phyloP scores from a whole-genome alignment of 2,113 vertebrate species.

The Hydropotes inermis region DNA sequence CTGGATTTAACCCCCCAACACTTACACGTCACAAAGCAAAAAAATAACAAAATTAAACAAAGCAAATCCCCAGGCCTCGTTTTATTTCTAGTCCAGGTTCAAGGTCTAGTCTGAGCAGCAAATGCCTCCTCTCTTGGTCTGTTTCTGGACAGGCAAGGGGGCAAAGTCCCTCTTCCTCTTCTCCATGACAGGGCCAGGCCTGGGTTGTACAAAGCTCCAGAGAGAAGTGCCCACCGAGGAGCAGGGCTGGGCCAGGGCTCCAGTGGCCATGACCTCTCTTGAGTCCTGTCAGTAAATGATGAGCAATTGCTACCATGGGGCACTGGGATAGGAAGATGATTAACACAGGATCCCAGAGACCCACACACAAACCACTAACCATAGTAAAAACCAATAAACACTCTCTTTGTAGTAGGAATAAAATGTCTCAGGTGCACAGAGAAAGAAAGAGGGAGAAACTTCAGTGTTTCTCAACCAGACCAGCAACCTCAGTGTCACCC shows the following conservation, averaged over 20 bases:
- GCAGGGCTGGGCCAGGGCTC: not conserved
- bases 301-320: fast-evolving
- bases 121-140: not conserved
- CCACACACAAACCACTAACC: not conserved
- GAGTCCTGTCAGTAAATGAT: not conserved
- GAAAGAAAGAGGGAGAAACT: not conserved
- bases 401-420: not conserved
- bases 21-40: slow-evolving; percentile 1
- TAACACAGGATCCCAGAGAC: not conserved
- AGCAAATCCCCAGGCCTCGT: not conserved
- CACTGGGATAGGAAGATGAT: not conserved
- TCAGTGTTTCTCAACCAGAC: not conserved
- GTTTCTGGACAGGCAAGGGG: not conserved
- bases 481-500: not conserved
- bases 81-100: slow-evolving; percentile 27
- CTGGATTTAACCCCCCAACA: not conserved
- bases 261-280: not conserved
- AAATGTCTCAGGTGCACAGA: not conserved
- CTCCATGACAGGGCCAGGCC: not conserved
- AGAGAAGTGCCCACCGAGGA: not conserved
- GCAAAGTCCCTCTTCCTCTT: not conserved
- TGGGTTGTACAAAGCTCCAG: not conserved
- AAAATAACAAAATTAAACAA: not conserved
- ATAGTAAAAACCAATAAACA: not conserved
- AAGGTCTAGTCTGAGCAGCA: slow-evolving; percentile 1